A percentile compares a stretch with the other conserved stretches of the same genome.
phyloP scores from a whole-genome alignment of 2,888 invertebrate genomes.

The Hesperia comma region DNA sequence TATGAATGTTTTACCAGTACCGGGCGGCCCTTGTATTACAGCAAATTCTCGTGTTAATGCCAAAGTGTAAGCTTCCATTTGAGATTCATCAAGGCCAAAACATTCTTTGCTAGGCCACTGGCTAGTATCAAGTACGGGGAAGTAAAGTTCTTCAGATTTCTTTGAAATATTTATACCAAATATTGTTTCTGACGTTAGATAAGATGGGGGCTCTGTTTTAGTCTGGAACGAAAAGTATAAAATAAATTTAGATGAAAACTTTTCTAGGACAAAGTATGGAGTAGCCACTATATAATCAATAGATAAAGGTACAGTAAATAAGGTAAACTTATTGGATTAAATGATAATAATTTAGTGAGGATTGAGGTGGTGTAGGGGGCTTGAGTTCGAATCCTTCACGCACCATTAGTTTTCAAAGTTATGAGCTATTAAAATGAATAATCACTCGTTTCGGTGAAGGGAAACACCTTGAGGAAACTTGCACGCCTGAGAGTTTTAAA shows the following conservation, averaged over 20 bases:
- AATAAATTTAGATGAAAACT: too few species aligned
- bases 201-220: conserved; percentile 62
- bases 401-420: too few species aligned
- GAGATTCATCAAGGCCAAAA: conserved; percentile 86
- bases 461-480: too few species aligned
- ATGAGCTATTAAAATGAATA: too few species aligned
- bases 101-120: conserved; percentile 75
- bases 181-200: conserved; percentile 65
- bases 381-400: too few species aligned
- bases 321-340: not conserved
- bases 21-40: conserved; percentile 94
- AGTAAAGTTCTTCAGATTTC: conserved; percentile 57
- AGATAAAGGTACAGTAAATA: too few species aligned
- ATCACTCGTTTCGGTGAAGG: too few species aligned
- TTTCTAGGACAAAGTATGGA: too few species aligned
- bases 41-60: conserved; percentile 89
- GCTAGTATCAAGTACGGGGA: conserved; percentile 61
- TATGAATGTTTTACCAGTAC: conserved; percentile 93
- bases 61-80: conserved; percentile 86
- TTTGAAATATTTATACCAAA: conserved; percentile 54
- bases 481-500: too few species aligned
- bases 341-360: too few species aligned
- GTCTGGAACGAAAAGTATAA: conserved; percentile 51
- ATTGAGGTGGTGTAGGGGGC: too few species aligned
- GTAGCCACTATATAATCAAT: too few species aligned